Base-by-base conservation (phyloP, 2,797 vertebrate genomes). In the Pagetopsis macropterus region DNA sequence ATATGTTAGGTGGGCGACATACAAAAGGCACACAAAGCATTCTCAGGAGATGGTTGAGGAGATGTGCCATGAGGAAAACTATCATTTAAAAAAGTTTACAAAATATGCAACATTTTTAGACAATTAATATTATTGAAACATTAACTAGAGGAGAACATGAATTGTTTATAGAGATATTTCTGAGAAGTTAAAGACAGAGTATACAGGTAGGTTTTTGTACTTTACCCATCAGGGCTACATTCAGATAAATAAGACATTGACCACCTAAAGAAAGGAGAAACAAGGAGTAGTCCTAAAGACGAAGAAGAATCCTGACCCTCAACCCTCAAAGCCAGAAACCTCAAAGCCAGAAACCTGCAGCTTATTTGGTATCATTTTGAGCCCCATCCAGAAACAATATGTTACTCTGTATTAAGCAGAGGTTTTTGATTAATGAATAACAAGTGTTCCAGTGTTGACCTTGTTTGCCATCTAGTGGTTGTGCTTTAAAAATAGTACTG, bases 401-500 rank as follows among this genome's bases (percentile, higher is more conserved):
- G 59, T 81, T 79, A 75, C 11, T 27, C 46, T 62, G 44, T 43
- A 45, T 65, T 27, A 71, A 37, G 33, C 33, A 37, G 33, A 37
- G 33, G 33, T 37, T 37, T 37, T 37, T 37, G 33, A 37, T 37
- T 37, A 37, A 7, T 7, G 33, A 37, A 9, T 37, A 37, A 37
- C 6, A 37, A 37, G 33, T 16, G 16, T 9, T 46, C 44, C 7
- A 50, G 1, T 68, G 19, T 41, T 37, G 80, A 63, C 4, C 51
- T 31, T 50, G 64, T 65, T 61, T 49, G 79, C 80, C 85, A 79
- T 78, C 85, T 91, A 78, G 85, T 87, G 86, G 82, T 55, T 65
- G 16, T 68, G 16, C 0, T 19, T 31, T 51, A 31, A 61, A 50
- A 84, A 65, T 12, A 58, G 66, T n/a, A 2, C 50, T 33, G 12